Conservation (phyloP, 2,113 vertebrate genomes). For the Sminthopsis crassicaudata region DNA sequence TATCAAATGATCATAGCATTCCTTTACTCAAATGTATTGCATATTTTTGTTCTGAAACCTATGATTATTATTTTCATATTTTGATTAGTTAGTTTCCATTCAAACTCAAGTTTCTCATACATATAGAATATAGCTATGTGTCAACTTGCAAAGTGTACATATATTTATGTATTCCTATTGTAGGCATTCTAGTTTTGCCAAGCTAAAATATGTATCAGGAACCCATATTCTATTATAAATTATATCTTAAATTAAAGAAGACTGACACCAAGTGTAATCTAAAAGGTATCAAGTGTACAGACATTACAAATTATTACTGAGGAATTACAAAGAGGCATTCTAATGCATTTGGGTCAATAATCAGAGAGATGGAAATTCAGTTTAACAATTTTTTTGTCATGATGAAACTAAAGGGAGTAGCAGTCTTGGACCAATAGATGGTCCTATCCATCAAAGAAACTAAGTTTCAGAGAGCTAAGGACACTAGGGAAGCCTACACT, state of each 20-base stretch:
- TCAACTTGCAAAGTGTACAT: not conserved
- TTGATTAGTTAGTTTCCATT: not conserved
- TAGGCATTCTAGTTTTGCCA: no score
- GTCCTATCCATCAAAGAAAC: not conserved
- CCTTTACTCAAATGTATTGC: not conserved
- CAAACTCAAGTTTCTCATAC: not conserved
- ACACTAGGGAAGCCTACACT: not conserved
- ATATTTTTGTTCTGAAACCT: not conserved
- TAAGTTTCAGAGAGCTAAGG: not conserved
- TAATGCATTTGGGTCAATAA: not conserved
- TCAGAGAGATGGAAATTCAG: not conserved
- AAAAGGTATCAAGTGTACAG: no score
- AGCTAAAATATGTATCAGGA: not conserved
- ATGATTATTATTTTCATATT: not conserved
- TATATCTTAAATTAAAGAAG: not conserved
- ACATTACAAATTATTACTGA: not conserved
- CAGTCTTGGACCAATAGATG: not conserved
- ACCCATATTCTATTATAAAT: not conserved
- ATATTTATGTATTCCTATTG: not conserved
- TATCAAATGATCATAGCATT: not conserved
- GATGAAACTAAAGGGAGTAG: not conserved
- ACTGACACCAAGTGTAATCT: not conserved
- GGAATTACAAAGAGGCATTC: not conserved
- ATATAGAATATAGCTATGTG: not conserved
- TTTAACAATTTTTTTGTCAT: not conserved